phyloP scores from a whole-genome alignment of 2,888 invertebrate species.

The Yponomeuta plumbellus region DNA sequence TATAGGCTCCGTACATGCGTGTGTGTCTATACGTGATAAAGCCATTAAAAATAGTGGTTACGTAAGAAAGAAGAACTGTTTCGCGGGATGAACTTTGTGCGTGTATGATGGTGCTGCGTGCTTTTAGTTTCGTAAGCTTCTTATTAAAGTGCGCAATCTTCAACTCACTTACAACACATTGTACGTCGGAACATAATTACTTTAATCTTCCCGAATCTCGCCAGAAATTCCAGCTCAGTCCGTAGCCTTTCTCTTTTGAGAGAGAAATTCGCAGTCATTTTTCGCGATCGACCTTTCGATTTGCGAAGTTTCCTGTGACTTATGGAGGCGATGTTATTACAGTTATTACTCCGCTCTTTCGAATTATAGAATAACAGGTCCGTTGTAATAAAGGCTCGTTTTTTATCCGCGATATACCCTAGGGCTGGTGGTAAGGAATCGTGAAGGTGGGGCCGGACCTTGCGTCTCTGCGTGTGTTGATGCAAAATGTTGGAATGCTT shows the following conservation, averaged over 20 bases:
- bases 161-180: neutral
- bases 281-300: conserved; percentile 30
- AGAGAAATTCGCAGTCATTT: conserved; percentile 17
- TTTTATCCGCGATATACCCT: conserved; percentile 29
- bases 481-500: no score
- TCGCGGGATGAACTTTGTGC: neutral
- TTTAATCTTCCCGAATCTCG: neutral
- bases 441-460: neutral
- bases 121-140: neutral
- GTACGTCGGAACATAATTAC: neutral
- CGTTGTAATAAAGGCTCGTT: conserved; percentile 29
- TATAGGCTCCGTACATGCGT: no score
- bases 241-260: conserved; percentile 26
- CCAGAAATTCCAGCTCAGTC: conserved; percentile 22
- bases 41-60: neutral
- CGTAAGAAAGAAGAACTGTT: neutral
- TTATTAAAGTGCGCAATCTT: neutral
- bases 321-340: conserved; percentile 59
- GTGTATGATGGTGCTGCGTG: neutral
- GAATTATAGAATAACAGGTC: conserved; percentile 49
- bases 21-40: neutral
- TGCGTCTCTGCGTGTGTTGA: no score
- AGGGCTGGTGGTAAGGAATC: neutral
- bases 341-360: conserved; percentile 56
- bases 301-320: conserved; percentile 42